phyloP scores from a whole-genome alignment of 2,888 invertebrate genomes.

The Metallyticus violacea region DNA sequence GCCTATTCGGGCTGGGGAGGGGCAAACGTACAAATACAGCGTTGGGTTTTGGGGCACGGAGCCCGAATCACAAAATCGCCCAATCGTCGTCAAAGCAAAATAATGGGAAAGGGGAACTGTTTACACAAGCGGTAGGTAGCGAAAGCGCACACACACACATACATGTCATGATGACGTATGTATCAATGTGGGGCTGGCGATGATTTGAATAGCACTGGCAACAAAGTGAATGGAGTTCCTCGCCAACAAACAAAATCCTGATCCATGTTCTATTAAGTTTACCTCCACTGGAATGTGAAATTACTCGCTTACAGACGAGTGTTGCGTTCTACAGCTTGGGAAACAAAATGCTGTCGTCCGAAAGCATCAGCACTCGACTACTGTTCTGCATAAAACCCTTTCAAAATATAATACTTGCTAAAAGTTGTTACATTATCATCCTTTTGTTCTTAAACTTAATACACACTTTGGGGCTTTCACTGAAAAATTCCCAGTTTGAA shows the following conservation, averaged over 20 bases:
- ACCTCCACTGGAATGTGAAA: neutral
- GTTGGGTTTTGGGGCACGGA: slow-evolving; percentile 15
- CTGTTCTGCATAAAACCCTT: too few species aligned
- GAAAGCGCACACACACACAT: neutral
- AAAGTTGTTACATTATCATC: too few species aligned
- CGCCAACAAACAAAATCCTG: neutral
- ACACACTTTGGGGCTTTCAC: too few species aligned
- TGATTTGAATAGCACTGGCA: neutral
- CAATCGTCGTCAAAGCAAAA: slow-evolving; percentile 19
- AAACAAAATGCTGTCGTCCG: too few species aligned
- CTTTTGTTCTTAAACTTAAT: too few species aligned
- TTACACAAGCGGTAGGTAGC: slow-evolving; percentile 1
- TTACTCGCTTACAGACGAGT: neutral
- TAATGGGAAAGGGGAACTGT: slow-evolving; percentile 14
- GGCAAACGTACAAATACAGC: slow-evolving; percentile 15
- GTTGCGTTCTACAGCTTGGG: neutral
- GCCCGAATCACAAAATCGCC: slow-evolving; percentile 19
- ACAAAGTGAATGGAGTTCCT: neutral
- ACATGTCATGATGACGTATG: neutral
- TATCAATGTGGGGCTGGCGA: neutral
- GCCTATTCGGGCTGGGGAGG: neutral
- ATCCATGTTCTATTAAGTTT: neutral
- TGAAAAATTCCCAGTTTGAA: too few species aligned
- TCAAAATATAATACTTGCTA: neutral
- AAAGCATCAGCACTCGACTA: neutral